phyloP scores from a whole-genome alignment of 2,888 invertebrate genomes.

The Ochlodes sylvanus region DNA sequence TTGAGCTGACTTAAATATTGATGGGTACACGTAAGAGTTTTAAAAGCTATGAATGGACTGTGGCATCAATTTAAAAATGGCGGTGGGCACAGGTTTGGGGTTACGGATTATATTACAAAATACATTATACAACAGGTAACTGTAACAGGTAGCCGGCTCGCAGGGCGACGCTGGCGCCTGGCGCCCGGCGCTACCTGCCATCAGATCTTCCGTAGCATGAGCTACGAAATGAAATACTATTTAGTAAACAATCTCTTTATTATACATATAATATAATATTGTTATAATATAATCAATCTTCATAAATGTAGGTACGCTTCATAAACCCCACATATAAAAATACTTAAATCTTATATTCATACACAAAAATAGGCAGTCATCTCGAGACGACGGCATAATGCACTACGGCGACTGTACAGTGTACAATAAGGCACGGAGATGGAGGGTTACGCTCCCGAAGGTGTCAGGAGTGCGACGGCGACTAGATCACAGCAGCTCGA shows the following conservation, averaged over 20 bases:
- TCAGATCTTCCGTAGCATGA: conserved; percentile 47
- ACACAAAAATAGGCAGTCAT: conserved; percentile 81
- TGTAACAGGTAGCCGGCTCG: conserved; percentile 52
- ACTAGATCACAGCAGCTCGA: conserved; percentile 81
- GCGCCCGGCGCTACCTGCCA: conserved; percentile 37
- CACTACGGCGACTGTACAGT: conserved; percentile 80
- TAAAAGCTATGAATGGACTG: conserved; percentile 2
- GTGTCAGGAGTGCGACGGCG: conserved; percentile 80
- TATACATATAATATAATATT: conserved; percentile 72
- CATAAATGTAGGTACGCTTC: conserved; percentile 78
- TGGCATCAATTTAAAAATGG: conserved; percentile 1
- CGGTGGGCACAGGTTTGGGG: conserved; percentile 4
- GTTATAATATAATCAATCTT: conserved; percentile 73
- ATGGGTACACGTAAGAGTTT: too few relatives aligned
- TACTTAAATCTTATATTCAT: conserved; percentile 69
- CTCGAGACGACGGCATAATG: conserved; percentile 76
- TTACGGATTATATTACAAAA: conserved; percentile 33
- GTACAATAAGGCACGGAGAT: conserved; percentile 76
- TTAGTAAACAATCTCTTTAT: conserved; percentile 81
- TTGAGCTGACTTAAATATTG: too few relatives aligned
- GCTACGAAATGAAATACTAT: conserved; percentile 64
- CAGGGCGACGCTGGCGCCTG: conserved; percentile 18
- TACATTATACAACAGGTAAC: conserved; percentile 41
- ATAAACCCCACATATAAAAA: conserved; percentile 84
- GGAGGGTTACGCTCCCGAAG: conserved; percentile 81